Evolutionary conservation across 1,140 invertebrate genomes (phyloP), one percentile per base, ranked within the genome.

Genomic region (Drosophila insularis): DNA sequence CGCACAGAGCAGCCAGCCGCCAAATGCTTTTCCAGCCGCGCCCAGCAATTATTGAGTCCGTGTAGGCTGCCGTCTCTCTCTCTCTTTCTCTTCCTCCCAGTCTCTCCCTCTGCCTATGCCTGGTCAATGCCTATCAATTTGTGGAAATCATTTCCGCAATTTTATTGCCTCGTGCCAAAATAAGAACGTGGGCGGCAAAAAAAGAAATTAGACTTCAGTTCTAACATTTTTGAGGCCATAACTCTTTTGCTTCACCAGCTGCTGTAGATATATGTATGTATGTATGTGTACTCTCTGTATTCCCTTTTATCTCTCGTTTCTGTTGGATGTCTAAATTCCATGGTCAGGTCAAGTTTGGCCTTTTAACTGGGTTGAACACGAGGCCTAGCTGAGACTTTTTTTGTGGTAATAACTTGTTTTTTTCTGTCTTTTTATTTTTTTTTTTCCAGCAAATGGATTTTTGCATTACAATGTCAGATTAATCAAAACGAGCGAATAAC

Each of bases 391-490:
- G 31, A 55, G 61, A 43, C 62, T 65, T 35, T 74, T 74, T 64
- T 65, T 77, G 74, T 43, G 61, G 64, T 78, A 78, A 78, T 78
- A 78, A 78, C 75, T 78, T 78, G 75, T 78, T 78, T 63, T 61
- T 60, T 60, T 64, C 61, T 68, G 58, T 14, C 81, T 85, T 27
- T 27, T 5, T 27, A 5, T 6, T 5, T 35, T 35, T 10, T 43
- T 43, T 46, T 46, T 46, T 14, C 43, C 19, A 80, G 72, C 84
- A 89, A 87, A 89, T 89, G 80, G 73, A 80, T 89, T 89, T 89
- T 89, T 89, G 84, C 84, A 89, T 89, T 89, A 89, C 84, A 89
- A 89, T 84, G 84, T 89, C 85, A 89, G 84, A 89, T 89, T 89
- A 89, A 89, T 89, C 84, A 89, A 89, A 89, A 87, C 76, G 84